phyloP scores from a whole-genome alignment of 2,888 invertebrate species.

The Pecten maximus region DNA sequence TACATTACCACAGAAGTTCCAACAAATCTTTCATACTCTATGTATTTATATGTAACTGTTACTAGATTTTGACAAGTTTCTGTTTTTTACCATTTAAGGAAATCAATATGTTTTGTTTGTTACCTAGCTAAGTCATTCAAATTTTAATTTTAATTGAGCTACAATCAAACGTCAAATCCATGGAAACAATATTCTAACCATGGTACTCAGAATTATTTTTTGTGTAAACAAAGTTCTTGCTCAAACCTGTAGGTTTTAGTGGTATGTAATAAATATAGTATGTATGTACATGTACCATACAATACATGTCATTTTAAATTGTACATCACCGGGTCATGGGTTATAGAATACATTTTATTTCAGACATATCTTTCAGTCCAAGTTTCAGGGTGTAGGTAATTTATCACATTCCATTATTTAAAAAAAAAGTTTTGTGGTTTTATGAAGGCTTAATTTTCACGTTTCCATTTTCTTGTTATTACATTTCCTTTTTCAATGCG shows the following conservation, averaged over 20 bases:
- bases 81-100: too few relatives aligned
- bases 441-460: neutral
- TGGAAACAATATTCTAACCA: neutral
- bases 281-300: neutral
- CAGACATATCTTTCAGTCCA: neutral
- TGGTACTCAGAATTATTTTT: neutral
- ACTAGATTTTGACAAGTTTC: too few relatives aligned
- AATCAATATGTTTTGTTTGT: too few relatives aligned
- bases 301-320: neutral
- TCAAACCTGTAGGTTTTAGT: neutral
- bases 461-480: neutral
- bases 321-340: neutral
- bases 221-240: constrained; percentile 2
- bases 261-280: neutral
- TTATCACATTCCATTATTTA: constrained; percentile 8
- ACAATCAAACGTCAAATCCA: neutral
- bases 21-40: too few relatives aligned
- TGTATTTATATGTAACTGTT: too few relatives aligned
- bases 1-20: too few relatives aligned
- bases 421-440: neutral
- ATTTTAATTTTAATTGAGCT: neutral
- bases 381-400: constrained; percentile 21
- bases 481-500: neutral
- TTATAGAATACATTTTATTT: too few relatives aligned
- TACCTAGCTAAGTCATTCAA: neutral